Conservation (phyloP, 2,113 vertebrate species). For the Turdus rufiventris region DNA sequence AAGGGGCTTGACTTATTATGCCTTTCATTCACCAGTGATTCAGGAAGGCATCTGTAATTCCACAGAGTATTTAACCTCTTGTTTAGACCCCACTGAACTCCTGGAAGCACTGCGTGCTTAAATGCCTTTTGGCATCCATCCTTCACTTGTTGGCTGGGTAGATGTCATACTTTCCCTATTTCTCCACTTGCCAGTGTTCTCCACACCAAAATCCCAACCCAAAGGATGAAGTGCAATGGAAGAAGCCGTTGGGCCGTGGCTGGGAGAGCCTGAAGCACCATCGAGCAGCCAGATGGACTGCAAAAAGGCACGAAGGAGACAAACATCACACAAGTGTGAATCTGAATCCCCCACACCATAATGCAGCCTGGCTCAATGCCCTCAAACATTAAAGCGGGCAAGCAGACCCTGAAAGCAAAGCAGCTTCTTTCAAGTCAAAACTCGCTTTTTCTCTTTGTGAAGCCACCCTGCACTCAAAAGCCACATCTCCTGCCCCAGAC, state of each 20-base stretch:
- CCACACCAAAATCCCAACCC: neutral
- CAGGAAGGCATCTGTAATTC: constrained; percentile 32
- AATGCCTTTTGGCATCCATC: neutral
- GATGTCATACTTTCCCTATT: neutral
- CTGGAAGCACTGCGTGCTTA: neutral
- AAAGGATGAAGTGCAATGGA: neutral
- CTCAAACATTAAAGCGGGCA: neutral
- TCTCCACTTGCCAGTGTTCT: neutral
- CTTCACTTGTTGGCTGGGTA: neutral
- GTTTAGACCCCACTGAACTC: constrained; percentile 9
- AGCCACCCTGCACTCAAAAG: neutral
- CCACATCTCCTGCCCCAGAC: neutral
- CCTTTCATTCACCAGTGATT: neutral
- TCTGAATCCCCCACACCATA: constrained; percentile 30
- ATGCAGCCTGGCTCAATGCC: constrained; percentile 52
- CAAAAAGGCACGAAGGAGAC: neutral
- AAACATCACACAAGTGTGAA: constrained; percentile 26
- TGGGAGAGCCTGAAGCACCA: neutral
- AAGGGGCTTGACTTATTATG: constrained; percentile 14
- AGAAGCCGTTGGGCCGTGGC: neutral
- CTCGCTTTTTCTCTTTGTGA: neutral
- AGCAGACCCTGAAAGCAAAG: constrained; percentile 38
- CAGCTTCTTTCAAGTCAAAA: constrained; percentile 21
- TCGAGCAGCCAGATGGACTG: constrained; percentile 39
- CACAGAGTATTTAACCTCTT: constrained; percentile 32